Percentiles rank a stretch among this genome's conserved stretches.
These are phyloP conservation scores for Raphicerus campestris DNA, from an alignment of 2,113 vertebrate genomes.

Conservation along the genomic window DNA sequence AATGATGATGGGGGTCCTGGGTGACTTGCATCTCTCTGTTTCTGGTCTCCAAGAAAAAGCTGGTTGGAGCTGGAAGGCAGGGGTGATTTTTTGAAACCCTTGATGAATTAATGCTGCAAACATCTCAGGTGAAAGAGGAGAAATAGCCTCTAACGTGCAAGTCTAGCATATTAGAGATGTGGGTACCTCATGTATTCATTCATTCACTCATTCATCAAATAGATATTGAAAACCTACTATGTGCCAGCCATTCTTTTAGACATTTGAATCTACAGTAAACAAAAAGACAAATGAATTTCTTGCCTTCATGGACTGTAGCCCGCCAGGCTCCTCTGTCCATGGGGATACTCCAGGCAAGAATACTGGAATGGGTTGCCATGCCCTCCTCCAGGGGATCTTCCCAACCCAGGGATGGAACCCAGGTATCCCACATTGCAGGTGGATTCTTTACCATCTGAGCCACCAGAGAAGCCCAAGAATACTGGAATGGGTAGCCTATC, in stretches of 20 bases:
- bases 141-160: background rate
- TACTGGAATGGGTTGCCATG: background rate
- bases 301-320: background rate
- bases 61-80: background rate
- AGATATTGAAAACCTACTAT: background rate
- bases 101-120: constrained; percentile 43
- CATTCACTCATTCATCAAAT: background rate
- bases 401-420: background rate
- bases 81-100: constrained; percentile 12
- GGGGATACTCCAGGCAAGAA: background rate
- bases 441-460: background rate
- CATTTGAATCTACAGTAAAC: background rate
- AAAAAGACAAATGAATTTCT: background rate
- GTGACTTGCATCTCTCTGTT: background rate
- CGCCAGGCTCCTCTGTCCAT: background rate
- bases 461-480: background rate
- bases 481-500: background rate
- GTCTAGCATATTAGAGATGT: background rate
- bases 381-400: background rate
- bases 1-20: constrained; percentile 10
- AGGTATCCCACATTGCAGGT: background rate
- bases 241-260: background rate
- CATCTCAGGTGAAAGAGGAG: background rate
- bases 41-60: constrained; percentile 43
- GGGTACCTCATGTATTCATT: background rate